Evolutionary conservation across 2,888 invertebrate species (phyloP).

Genomic region (Polyommatus icarus): DNA sequence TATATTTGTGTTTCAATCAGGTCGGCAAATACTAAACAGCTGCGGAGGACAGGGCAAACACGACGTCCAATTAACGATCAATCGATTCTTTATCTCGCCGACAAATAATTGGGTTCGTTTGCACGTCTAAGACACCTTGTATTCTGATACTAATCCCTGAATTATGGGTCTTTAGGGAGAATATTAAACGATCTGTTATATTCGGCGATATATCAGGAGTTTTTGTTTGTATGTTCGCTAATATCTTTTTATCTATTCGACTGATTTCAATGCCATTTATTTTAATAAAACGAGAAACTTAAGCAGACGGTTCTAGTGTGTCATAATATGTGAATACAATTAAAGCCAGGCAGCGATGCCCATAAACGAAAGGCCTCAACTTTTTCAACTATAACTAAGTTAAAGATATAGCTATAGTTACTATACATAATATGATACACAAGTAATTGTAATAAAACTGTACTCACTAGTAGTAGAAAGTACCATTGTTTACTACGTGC

Average conservation of each 20-base stretch:
- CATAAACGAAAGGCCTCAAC: background rate
- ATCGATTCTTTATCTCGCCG: constrained; percentile 41
- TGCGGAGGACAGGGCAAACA: constrained; percentile 40
- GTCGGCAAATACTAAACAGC: constrained; percentile 37
- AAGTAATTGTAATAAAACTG: background rate
- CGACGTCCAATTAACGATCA: constrained; percentile 42
- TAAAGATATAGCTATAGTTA: too few species aligned
- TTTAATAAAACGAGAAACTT: background rate
- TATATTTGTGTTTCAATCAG: constrained; percentile 35
- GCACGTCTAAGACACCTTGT: constrained; percentile 39
- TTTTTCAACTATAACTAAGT: background rate
- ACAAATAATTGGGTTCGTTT: constrained; percentile 44
- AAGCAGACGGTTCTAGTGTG: background rate
- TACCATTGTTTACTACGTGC: background rate
- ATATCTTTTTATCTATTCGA: background rate
- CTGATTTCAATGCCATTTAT: background rate
- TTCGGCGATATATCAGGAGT: background rate
- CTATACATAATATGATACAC: background rate
- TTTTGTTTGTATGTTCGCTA: background rate
- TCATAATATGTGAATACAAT: background rate
- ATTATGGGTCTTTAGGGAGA: background rate
- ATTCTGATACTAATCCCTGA: constrained; percentile 6
- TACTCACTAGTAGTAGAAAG: background rate
- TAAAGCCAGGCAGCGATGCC: background rate
- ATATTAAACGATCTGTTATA: background rate